phyloP scores from a whole-genome alignment of 2,797 vertebrate genomes.

The Alfaro cultratus region DNA sequence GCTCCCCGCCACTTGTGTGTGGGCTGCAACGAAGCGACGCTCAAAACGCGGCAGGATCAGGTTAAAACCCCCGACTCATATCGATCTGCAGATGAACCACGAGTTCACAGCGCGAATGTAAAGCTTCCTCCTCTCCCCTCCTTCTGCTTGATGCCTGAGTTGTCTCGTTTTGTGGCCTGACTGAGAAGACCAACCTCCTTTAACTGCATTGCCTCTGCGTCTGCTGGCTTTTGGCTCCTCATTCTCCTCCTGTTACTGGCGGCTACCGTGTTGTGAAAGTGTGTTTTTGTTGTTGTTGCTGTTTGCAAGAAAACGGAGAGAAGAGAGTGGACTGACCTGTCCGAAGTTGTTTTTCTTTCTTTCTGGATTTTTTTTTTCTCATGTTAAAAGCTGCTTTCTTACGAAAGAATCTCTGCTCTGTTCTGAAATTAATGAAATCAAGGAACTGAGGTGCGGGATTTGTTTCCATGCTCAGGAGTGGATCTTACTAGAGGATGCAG shows the following conservation, averaged over 20 bases:
- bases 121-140: neutral
- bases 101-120: slow-evolving; percentile 6
- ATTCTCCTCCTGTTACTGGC: slow-evolving; percentile 43
- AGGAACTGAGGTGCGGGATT: slow-evolving; percentile 24
- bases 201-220: slow-evolving; percentile 67
- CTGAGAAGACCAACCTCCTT: slow-evolving; percentile 50
- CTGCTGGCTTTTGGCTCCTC: slow-evolving; percentile 32
- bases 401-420: neutral
- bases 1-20: slow-evolving; percentile 61
- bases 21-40: slow-evolving; percentile 61
- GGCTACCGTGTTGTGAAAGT: slow-evolving; percentile 52
- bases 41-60: slow-evolving; percentile 27
- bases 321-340: slow-evolving; percentile 35
- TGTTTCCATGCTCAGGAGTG: slow-evolving; percentile 32
- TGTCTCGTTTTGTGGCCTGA: slow-evolving; percentile 43
- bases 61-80: neutral
- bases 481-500: slow-evolving; percentile 53
- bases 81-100: slow-evolving; percentile 13
- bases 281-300: neutral
- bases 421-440: slow-evolving; percentile 14
- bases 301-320: neutral
- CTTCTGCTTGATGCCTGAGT: slow-evolving; percentile 25
- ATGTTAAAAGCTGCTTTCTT: neutral
- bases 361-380: neutral
- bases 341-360: slow-evolving; percentile 19